Evolutionary conservation across 2,113 vertebrate species (phyloP).

Genomic region (Hippocampus mohnikei): DNA sequence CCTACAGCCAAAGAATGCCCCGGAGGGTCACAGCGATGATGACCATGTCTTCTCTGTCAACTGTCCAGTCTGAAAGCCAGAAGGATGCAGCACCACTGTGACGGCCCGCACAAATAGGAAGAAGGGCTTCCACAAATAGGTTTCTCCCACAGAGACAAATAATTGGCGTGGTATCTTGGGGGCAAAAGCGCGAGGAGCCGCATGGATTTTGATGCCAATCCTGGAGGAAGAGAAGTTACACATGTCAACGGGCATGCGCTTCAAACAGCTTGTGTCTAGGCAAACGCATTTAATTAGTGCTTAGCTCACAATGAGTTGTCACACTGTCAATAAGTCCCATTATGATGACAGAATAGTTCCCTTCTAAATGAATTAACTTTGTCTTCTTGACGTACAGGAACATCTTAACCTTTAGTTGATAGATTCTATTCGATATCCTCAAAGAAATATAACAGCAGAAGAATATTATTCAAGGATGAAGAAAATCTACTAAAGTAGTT

Average conservation of each 20-base stretch:
- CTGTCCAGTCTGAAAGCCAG: slow-evolving; percentile 59
- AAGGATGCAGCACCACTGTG: slow-evolving; percentile 35
- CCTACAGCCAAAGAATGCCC: slow-evolving; percentile 38
- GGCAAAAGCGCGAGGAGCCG: slow-evolving; percentile 58
- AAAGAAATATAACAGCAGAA: no score
- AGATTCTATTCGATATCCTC: no score
- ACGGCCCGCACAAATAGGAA: slow-evolving; percentile 57
- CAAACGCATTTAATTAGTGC: slow-evolving; percentile 21
- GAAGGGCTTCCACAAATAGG: slow-evolving; percentile 61
- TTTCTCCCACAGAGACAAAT: slow-evolving; percentile 65
- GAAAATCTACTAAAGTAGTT: no score
- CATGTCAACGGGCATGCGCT: slow-evolving; percentile 38
- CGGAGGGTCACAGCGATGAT: slow-evolving; percentile 44
- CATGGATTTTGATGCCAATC: slow-evolving; percentile 59
- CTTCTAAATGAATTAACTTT: not conserved
- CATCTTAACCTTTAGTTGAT: no score
- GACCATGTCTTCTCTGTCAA: slow-evolving; percentile 48
- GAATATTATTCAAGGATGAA: no score
- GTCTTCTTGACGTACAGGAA: not conserved
- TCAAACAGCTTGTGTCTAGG: slow-evolving; percentile 32
- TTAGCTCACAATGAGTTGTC: slow-evolving; percentile 7
- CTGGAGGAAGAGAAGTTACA: slow-evolving; percentile 56
- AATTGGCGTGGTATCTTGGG: slow-evolving; percentile 68
- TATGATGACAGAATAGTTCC: not conserved
- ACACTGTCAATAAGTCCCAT: not conserved